These are phyloP conservation scores for Papilio glaucus DNA, from an alignment of 1,140 invertebrate species.

Conservation along the genomic window DNA sequence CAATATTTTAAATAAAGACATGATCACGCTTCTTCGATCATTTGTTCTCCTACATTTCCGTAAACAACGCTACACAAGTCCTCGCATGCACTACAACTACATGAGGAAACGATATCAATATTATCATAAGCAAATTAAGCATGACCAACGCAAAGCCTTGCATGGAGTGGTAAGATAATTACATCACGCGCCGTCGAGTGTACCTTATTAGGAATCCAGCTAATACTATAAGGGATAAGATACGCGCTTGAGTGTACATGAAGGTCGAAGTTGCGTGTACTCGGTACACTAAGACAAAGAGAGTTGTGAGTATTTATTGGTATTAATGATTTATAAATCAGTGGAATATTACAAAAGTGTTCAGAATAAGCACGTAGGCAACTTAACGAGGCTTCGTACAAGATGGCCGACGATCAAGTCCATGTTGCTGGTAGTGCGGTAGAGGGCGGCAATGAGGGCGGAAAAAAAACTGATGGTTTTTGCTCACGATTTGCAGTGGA, in stretches of 20 bases:
- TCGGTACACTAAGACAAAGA: slow-evolving; percentile 1
- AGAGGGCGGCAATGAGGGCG: too few species aligned
- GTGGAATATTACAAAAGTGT: not conserved
- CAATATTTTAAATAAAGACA: not conserved
- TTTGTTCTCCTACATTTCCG: not conserved
- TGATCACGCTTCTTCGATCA: not conserved
- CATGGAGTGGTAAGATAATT: slow-evolving; percentile 19
- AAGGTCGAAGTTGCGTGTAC: not conserved
- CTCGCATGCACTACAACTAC: not conserved
- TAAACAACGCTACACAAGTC: not conserved
- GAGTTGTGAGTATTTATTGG: not conserved
- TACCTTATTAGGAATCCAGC: slow-evolving; percentile 16
- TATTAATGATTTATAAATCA: not conserved
- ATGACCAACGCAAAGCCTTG: not conserved
- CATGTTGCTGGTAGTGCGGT: too few species aligned
- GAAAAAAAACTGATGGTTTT: too few species aligned
- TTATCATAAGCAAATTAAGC: slow-evolving; percentile 9
- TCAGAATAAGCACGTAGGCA: too few species aligned
- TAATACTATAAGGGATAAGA: slow-evolving; percentile 3
- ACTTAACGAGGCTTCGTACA: too few species aligned
- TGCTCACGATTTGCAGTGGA: too few species aligned
- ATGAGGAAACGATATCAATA: not conserved
- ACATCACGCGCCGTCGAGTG: slow-evolving; percentile 1
- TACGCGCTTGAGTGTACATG: slow-evolving; percentile 7
- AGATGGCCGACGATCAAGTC: too few species aligned